Evolutionary conservation across 1,140 invertebrate genomes (phyloP).

Genomic region (Platorchestia sp.): DNA sequence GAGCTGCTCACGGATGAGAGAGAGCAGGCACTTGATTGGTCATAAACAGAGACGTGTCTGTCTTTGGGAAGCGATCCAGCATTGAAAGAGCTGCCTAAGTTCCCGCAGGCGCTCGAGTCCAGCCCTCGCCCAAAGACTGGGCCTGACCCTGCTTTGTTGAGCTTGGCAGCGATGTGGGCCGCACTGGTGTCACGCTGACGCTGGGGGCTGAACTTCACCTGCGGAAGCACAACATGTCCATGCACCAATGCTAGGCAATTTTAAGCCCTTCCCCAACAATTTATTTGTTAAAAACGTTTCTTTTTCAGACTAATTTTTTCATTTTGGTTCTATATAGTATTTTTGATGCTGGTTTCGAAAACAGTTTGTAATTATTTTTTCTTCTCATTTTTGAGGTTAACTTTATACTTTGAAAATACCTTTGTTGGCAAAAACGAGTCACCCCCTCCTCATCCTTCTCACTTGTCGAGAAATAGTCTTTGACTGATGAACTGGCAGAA

Average conservation of each 20-base stretch:
- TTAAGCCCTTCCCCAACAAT: too few species aligned
- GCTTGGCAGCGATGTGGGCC: not conserved
- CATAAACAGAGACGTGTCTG: slow-evolving; percentile 57
- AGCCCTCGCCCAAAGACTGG: not conserved
- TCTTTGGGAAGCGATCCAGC: not conserved
- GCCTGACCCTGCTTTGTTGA: not conserved
- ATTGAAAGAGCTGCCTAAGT: slow-evolving; percentile 1
- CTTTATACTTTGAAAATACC: too few species aligned
- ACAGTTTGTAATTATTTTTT: too few species aligned
- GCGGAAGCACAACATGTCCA: not conserved
- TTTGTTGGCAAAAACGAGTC: too few species aligned
- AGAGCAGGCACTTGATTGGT: slow-evolving; percentile 60
- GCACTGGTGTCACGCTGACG: not conserved
- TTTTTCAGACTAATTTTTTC: too few species aligned
- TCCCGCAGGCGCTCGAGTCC: not conserved
- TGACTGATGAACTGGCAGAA: too few species aligned
- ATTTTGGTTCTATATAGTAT: too few species aligned
- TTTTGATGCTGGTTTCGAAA: too few species aligned
- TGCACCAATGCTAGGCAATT: not conserved
- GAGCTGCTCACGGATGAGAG: slow-evolving; percentile 60
- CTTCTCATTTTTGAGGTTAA: too few species aligned
- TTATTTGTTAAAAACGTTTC: too few species aligned
- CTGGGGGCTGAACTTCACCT: not conserved
- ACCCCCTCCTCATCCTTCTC: too few species aligned
- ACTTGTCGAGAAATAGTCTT: too few species aligned